Base-by-base conservation (phyloP, 2,797 vertebrate species). In the Gallinago nigripennis region DNA sequence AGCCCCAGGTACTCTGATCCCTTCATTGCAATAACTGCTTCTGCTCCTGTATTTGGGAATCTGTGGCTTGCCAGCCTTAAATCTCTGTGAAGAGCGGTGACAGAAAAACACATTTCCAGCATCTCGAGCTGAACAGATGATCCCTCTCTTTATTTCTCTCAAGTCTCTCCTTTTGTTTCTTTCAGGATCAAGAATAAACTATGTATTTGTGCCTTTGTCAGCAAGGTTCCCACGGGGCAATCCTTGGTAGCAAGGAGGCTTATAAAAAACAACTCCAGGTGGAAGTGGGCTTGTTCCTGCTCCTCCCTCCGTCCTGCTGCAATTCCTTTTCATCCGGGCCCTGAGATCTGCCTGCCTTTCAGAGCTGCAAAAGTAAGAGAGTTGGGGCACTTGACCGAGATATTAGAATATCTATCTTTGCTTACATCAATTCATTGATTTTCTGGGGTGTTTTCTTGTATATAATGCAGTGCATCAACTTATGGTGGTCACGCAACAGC, bases 221-320 rank as follows among this genome's bases (percentile, higher is more conserved):
- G 87, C 63, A 51, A 56, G 46, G n/a, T 28, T 95, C 76, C 85
- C 72, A 11, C 15, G 56, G 50, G 61, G 13, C 61, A 69, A n/a
- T 58, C 65, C 72, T 51, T 41, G 63, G 50, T 86, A 46, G 65
- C 53, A 71, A 54, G 30, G 66, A 93, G 80, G 73, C 51, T 92
- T 90, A 65, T 45, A 56, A 82, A 87, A 86, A 91, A 77, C 73
- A 69, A 6, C 86, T 84, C 70, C 92, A 88, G 35, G 93, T 96
- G 93, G 92, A 95, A 95, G 92, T 54, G 58, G 51, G 77, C 54
- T 70, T 95, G 95, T 91, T 90, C 87, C 96, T 92, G 85, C 82
- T 95, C 58, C 90, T 91, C 88, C 73, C 80, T 94, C 80, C 2
- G 3, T 71, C 53, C 90, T 88, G 54, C 70, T 86, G 69, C 80